phyloP scores from a whole-genome alignment of 2,797 vertebrate species.

The Orientallactaga sibirica region DNA sequence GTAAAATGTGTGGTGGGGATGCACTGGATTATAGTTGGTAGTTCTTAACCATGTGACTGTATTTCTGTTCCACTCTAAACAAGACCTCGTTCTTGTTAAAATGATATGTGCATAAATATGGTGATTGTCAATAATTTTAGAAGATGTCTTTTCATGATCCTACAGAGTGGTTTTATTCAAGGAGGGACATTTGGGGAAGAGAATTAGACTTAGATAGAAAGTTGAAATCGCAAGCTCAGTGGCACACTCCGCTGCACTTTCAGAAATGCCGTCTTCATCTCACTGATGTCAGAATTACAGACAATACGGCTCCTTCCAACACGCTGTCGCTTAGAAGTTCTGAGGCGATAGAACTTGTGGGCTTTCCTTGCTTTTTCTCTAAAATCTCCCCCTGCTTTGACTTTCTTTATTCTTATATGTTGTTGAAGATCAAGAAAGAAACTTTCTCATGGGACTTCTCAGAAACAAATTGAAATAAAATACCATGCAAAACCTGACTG shows the following conservation, averaged over 20 bases:
- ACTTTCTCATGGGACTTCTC: not conserved
- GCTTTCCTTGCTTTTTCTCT: not conserved
- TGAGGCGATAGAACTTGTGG: not conserved
- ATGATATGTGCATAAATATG: not conserved
- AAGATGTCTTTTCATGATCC: not conserved
- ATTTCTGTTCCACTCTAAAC: not conserved
- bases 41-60: not conserved
- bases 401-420: not conserved
- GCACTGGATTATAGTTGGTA: not conserved
- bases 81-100: not conserved
- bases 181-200: not conserved
- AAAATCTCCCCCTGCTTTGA: not conserved
- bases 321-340: not conserved
- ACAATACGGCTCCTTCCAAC: not conserved
- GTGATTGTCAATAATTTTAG: constrained; percentile 11
- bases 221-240: not conserved
- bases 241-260: not conserved
- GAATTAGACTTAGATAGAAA: not conserved
- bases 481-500: not conserved
- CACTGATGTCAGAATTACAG: not conserved
- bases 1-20: not conserved
- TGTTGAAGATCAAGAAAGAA: not conserved
- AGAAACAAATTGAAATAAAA: not conserved
- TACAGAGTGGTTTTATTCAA: not conserved
- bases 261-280: not conserved